phyloP scores from a whole-genome alignment of 1,140 invertebrate genomes.

The Stenopsyche tienmushanensis region DNA sequence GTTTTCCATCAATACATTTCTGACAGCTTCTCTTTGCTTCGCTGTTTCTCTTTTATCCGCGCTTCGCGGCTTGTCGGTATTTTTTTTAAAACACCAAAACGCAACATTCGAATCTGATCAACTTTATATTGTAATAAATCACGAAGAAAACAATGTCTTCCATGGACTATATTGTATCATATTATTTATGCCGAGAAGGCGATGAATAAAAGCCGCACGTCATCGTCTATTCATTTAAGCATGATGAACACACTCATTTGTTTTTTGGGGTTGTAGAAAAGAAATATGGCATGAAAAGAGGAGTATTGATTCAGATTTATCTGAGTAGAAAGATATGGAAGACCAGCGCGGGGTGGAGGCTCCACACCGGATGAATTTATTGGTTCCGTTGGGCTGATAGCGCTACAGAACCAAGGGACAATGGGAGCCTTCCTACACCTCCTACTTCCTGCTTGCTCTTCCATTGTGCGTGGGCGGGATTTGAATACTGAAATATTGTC shows the following conservation, averaged over 20 bases:
- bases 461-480: conserved; percentile 14
- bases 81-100: not conserved
- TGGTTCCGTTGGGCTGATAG: conserved; percentile 22
- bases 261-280: too few relatives aligned
- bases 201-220: too few relatives aligned
- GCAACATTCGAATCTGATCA: not conserved
- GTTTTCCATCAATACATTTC: too few relatives aligned
- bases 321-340: conserved; percentile 21
- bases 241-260: too few relatives aligned
- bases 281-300: too few relatives aligned
- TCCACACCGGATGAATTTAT: conserved; percentile 24
- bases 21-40: too few relatives aligned
- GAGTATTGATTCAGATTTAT: conserved; percentile 27
- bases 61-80: not conserved
- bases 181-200: too few relatives aligned
- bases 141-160: too few relatives aligned
- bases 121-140: too few relatives aligned
- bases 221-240: too few relatives aligned
- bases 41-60: not conserved
- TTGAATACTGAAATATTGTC: conserved; percentile 27
- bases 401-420: conserved; percentile 8
- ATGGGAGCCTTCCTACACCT: not conserved
- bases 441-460: conserved; percentile 10
- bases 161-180: too few relatives aligned
- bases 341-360: not conserved